Evolutionary conservation across 2,888 invertebrate species (phyloP).

Genomic region (Desoria tigrina): DNA sequence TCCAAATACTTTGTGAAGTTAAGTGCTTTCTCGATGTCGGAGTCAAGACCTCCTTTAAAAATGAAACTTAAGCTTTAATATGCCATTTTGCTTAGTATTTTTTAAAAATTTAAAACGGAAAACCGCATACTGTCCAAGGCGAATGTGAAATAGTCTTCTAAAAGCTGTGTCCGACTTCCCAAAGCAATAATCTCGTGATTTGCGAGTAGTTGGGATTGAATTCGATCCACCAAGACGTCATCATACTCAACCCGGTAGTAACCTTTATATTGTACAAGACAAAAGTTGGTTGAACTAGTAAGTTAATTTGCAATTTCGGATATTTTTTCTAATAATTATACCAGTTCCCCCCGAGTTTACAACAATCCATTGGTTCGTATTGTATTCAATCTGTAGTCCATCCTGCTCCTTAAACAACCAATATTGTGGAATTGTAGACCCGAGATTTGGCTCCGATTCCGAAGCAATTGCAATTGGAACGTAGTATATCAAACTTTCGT

Average conservation of each 20-base stretch:
- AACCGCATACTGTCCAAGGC: conserved; percentile 36
- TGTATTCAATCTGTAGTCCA: neutral
- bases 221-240: conserved; percentile 52
- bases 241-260: conserved; percentile 87
- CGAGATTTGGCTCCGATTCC: conserved; percentile 27
- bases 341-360: conserved; percentile 41
- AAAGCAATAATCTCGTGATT: conserved; percentile 27
- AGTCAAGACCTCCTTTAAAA: conserved; percentile 34
- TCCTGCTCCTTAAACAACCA: conserved; percentile 30
- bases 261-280: conserved; percentile 58
- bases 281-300: neutral
- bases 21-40: conserved; percentile 66
- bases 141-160: conserved; percentile 51
- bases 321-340: neutral
- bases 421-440: conserved; percentile 31
- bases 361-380: conserved; percentile 34
- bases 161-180: conserved; percentile 43
- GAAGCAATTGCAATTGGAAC: conserved; percentile 42
- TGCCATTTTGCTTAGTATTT: no score
- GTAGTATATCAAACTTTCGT: conserved; percentile 32
- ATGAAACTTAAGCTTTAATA: no score
- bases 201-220: conserved; percentile 32
- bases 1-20: conserved; percentile 70
- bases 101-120: neutral
- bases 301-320: neutral